phyloP scores from a whole-genome alignment of 1,140 invertebrate genomes.

The Drosophila dunni region DNA sequence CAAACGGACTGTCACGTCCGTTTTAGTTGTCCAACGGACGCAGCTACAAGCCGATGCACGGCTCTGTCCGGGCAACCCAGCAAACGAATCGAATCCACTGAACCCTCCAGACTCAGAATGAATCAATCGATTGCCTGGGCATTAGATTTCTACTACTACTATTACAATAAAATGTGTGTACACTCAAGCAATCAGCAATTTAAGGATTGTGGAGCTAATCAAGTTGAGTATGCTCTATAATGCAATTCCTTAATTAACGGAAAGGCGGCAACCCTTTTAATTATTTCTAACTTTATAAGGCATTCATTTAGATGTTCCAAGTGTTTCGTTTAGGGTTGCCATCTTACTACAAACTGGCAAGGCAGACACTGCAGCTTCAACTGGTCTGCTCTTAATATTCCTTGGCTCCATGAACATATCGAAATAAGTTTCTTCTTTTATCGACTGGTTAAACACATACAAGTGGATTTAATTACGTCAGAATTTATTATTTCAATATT shows the following conservation, averaged over 20 bases:
- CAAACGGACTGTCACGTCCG: slow-evolving; percentile 2
- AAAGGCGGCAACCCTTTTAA: neutral
- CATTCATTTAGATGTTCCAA: too few relatives aligned
- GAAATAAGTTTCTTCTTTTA: neutral
- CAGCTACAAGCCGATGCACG: slow-evolving; percentile 38
- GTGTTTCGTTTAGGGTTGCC: too few relatives aligned
- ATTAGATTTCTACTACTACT: slow-evolving; percentile 39
- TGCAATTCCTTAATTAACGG: neutral
- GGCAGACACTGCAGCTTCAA: too few relatives aligned
- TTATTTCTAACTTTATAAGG: too few relatives aligned
- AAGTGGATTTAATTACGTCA: neutral
- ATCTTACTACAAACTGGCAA: too few relatives aligned
- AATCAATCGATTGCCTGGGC: slow-evolving; percentile 39
- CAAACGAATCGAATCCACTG: neutral
- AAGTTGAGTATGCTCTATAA: neutral
- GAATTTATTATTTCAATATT: neutral
- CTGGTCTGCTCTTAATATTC: too few relatives aligned
- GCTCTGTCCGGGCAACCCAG: slow-evolving; percentile 2
- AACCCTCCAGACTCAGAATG: neutral
- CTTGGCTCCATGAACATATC: too few relatives aligned
- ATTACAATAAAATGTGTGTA: slow-evolving; percentile 35
- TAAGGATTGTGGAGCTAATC: slow-evolving; percentile 17
- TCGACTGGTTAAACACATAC: neutral
- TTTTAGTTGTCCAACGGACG: neutral
- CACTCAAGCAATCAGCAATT: slow-evolving; percentile 16